Base-by-base conservation (phyloP, 2,113 vertebrate species). In the Boleophthalmus pectinirostris region DNA sequence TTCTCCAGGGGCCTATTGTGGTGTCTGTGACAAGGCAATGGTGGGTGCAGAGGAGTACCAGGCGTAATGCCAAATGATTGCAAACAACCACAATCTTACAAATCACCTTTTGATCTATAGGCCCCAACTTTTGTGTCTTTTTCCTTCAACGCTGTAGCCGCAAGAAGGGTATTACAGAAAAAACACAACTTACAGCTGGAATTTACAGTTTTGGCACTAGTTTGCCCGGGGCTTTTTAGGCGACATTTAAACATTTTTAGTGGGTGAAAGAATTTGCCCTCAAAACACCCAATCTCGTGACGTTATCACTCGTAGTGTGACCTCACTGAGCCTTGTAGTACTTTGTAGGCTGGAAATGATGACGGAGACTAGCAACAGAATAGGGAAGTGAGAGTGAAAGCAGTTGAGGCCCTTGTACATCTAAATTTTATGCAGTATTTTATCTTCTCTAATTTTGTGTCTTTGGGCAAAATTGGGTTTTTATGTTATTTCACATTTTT, bases 21-120 rank as follows among this genome's bases (percentile, higher is more conserved):
- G 81, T 85, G 71, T 85, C 82, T 0, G 67, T 83, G 75, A 83
- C 85, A 89, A 85, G 74, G 68, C 78, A 77, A 53, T 38, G 70
- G 70, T 68, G 16, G 79, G 69, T 71, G 73, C 66, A 61, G 66
- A 74, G 67, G 78, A 81, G 77, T 51, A 72, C 56, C 74, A 82
- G 57, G 72, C 21, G 1, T 69, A 46, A 38, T 60, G 77, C 72
- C 70, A 78, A 53, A 79, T 68, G 66, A 75, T 49, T 65, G 69
- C 68, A 70, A 67, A 78, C 74, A 78, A 64, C 68, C 70, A 9
- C 24, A 24, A 65, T 63, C 20, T 24, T n/a, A 14, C 38, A 23
- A 16, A 15, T 72, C 13, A 38, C 18, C 1, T 33, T 68, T 69
- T 74, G 61, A 45, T 63, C 43, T n/a, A 58, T 13, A 47, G 11